phyloP scores from a whole-genome alignment of 2,113 vertebrate species.

The Menura novaehollandiae region DNA sequence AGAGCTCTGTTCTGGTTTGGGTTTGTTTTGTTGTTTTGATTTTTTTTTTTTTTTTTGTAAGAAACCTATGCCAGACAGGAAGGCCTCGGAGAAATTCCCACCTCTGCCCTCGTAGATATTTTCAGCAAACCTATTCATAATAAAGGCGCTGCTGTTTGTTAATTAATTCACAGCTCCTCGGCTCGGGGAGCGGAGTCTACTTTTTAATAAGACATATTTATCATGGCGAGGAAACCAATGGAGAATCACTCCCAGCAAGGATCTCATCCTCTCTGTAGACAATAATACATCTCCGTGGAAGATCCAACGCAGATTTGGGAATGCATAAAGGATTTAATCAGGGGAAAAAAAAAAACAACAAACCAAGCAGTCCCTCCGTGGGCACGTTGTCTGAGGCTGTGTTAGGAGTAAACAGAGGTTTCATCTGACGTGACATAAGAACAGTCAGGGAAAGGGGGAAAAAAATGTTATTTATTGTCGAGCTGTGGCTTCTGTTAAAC shows the following conservation, averaged over 20 bases:
- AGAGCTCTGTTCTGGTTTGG: rapidly evolving
- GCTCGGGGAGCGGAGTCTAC: background rate
- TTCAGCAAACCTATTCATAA: conserved; percentile 14
- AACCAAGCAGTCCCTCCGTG: background rate
- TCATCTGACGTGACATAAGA: background rate
- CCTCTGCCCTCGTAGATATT: conserved; percentile 12
- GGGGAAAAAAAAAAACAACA: background rate
- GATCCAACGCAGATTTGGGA: background rate
- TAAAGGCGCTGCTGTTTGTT: conserved; percentile 7
- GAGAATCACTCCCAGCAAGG: background rate
- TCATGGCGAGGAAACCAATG: background rate
- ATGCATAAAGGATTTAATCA: conserved; percentile 10
- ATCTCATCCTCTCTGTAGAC: background rate
- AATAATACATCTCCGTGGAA: conserved; percentile 15
- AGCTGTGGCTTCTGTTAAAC: conserved; percentile 17
- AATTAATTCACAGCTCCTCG: conserved; percentile 54
- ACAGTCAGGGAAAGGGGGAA: background rate
- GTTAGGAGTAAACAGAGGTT: background rate
- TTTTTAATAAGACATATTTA: conserved; percentile 61
- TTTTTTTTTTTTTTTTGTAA: background rate
- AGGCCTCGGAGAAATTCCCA: conserved; percentile 48
- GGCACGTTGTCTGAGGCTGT: background rate
- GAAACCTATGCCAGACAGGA: background rate
- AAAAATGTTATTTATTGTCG: conserved; percentile 15
- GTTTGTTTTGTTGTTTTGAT: background rate